These are phyloP conservation scores for Drosophila malerkotliana DNA, from an alignment of 1,140 invertebrate genomes.

Conservation along the genomic window DNA sequence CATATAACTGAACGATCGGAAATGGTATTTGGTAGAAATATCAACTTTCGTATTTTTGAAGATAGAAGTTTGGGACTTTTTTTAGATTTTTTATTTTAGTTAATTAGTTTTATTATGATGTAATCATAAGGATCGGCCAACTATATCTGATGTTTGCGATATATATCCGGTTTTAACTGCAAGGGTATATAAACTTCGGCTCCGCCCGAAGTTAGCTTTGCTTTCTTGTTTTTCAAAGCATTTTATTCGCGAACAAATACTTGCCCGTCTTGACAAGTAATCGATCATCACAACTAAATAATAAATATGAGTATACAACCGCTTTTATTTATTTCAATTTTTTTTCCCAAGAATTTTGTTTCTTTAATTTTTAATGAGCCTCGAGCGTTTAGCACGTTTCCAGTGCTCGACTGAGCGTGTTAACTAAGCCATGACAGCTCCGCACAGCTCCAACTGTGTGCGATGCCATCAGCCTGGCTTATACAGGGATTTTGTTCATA, in stretches of 20 bases:
- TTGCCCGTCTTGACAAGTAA: neutral
- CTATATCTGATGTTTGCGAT: too few relatives aligned
- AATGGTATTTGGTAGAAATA: too few relatives aligned
- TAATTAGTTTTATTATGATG: too few relatives aligned
- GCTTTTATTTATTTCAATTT: conserved; percentile 28
- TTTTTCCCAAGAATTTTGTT: conserved; percentile 45
- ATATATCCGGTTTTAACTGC: too few relatives aligned
- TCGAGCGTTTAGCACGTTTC: conserved; percentile 69
- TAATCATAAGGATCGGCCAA: too few relatives aligned
- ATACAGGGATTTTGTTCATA: conserved; percentile 52
- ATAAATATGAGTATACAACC: neutral
- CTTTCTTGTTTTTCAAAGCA: too few relatives aligned
- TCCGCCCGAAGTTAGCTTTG: too few relatives aligned
- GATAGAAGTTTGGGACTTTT: too few relatives aligned
- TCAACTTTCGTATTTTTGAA: too few relatives aligned
- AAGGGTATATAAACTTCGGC: too few relatives aligned
- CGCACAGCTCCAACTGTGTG: neutral
- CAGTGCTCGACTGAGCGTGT: conserved; percentile 63
- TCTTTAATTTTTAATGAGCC: conserved; percentile 73
- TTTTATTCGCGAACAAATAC: neutral
- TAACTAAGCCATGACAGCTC: conserved; percentile 50
- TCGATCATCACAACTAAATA: neutral
- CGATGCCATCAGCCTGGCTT: conserved; percentile 29
- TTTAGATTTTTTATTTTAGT: too few relatives aligned
- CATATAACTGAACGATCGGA: too few relatives aligned